Conservation (phyloP, 2,888 invertebrate species). For the Pachliopta kotzebuea region DNA sequence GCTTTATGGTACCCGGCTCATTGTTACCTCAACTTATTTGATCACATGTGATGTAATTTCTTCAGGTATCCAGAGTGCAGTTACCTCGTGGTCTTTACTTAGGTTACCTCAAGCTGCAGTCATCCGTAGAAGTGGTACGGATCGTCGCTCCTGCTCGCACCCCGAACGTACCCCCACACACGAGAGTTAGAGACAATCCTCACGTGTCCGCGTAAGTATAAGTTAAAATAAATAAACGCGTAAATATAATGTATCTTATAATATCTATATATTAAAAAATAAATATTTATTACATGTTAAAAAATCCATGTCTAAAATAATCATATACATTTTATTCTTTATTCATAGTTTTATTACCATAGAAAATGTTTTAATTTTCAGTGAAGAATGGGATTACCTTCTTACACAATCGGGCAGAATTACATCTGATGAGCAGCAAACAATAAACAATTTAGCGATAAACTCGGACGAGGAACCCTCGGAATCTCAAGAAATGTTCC, state of each 20-base stretch:
- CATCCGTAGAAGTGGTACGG: slow-evolving; percentile 96
- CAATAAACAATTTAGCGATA: slow-evolving; percentile 58
- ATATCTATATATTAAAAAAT: neutral
- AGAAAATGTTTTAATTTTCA: slow-evolving; percentile 58
- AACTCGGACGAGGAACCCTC: slow-evolving; percentile 75
- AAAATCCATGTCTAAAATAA: neutral
- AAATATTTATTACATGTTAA: neutral
- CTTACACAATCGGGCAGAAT: slow-evolving; percentile 79
- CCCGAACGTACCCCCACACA: slow-evolving; percentile 97
- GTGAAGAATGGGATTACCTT: slow-evolving; percentile 97
- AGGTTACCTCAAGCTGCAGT: slow-evolving; percentile 97
- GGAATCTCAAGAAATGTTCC: slow-evolving; percentile 90
- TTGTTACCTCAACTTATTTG: neutral
- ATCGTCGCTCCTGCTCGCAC: slow-evolving; percentile 95
- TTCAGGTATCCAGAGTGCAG: slow-evolving; percentile 87
- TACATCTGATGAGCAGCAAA: slow-evolving; percentile 49
- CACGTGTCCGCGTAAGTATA: slow-evolving; percentile 93
- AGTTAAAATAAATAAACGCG: too few species aligned
- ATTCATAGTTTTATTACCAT: neutral
- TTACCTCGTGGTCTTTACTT: slow-evolving; percentile 94
- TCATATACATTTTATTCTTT: too few species aligned
- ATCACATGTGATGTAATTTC: neutral
- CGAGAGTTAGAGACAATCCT: slow-evolving; percentile 95
- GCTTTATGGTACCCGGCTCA: neutral
- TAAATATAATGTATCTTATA: neutral